Conservation (phyloP, 2,113 vertebrate species). For the Podiceps cristatus region DNA sequence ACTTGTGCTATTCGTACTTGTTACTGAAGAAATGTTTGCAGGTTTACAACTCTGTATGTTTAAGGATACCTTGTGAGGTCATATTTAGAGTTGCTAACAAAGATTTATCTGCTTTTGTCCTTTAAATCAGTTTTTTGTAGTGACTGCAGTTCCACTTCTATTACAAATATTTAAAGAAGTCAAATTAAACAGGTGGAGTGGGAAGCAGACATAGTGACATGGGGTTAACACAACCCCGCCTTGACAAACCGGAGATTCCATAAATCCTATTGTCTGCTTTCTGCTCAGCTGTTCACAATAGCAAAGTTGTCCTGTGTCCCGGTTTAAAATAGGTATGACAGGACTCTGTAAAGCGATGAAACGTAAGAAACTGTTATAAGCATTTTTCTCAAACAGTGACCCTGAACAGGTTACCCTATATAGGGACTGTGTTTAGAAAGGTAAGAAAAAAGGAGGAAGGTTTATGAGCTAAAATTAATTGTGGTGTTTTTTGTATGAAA, state of each 20-base stretch:
- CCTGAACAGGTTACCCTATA: background rate
- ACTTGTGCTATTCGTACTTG: background rate
- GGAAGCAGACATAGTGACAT: background rate
- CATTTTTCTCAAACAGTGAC: background rate
- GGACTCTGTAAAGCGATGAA: background rate
- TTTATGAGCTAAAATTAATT: background rate
- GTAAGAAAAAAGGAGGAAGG: background rate
- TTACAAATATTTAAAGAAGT: conserved; percentile 16
- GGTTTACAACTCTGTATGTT: background rate
- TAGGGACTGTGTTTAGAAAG: background rate
- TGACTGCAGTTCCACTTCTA: background rate
- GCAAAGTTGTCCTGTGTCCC: background rate
- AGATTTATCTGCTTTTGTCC: background rate
- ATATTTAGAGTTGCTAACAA: background rate
- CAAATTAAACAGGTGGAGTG: background rate
- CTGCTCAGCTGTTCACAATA: background rate
- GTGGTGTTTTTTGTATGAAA: background rate
- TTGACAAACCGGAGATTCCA: background rate
- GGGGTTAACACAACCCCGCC: background rate
- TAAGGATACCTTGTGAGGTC: background rate
- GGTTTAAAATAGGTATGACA: background rate
- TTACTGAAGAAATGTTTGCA: background rate
- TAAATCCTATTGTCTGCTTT: background rate
- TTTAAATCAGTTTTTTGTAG: background rate
- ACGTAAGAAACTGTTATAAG: background rate